Conservation (phyloP, 1,140 invertebrate genomes). For the Drosophila persimilis region DNA sequence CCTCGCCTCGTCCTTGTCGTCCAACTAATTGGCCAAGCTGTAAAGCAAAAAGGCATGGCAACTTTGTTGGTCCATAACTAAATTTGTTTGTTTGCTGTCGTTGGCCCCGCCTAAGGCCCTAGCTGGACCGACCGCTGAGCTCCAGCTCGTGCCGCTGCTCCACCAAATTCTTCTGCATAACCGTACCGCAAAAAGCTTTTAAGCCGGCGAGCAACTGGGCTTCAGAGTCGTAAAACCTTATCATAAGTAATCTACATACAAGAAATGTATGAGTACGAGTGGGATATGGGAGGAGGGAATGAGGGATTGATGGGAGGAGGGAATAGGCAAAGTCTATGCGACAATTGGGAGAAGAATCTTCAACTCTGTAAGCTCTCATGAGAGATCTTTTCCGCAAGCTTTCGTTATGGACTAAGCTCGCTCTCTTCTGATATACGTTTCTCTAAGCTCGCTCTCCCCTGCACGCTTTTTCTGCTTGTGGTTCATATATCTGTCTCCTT, state of each 20-base stretch:
- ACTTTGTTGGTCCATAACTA: constrained; percentile 58
- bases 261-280: background rate
- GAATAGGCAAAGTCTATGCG: constrained; percentile 26
- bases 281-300: background rate
- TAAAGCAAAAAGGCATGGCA: constrained; percentile 28
- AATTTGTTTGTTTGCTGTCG: constrained; percentile 45
- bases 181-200: constrained; percentile 54
- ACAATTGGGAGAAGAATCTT: background rate
- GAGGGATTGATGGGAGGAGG: background rate
- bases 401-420: too few species aligned
- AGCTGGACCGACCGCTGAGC: background rate
- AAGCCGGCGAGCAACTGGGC: constrained; percentile 41
- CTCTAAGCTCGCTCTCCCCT: too few species aligned
- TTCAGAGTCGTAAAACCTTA: constrained; percentile 59
- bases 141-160: constrained; percentile 10
- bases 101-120: constrained; percentile 24
- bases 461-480: too few species aligned
- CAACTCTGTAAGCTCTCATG: too few species aligned
- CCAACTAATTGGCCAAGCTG: constrained; percentile 60
- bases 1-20: constrained; percentile 16
- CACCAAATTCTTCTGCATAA: constrained; percentile 5
- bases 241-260: constrained; percentile 48
- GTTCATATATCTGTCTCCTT: too few species aligned
- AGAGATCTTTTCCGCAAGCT: too few species aligned
- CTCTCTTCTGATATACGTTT: too few species aligned